These are phyloP conservation scores for Dryococelus australis DNA, from an alignment of 2,888 invertebrate genomes.

Conservation along the genomic window DNA sequence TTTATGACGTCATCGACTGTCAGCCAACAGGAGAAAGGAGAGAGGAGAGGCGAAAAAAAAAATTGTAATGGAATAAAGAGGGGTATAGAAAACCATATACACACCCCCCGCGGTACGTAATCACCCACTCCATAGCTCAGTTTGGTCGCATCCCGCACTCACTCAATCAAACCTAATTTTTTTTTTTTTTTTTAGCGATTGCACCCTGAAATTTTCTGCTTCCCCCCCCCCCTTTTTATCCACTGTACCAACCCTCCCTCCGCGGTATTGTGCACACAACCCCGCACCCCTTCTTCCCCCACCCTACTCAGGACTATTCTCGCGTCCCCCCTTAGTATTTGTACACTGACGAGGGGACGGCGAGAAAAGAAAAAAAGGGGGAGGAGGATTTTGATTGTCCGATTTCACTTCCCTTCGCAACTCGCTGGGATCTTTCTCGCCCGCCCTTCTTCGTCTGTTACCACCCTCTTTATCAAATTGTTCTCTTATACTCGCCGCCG, in stretches of 20 bases:
- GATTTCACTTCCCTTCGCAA: constrained; percentile 3
- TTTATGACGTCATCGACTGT: constrained; percentile 8
- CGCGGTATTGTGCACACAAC: not conserved
- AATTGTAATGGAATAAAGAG: constrained; percentile 16
- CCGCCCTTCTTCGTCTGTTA: not conserved
- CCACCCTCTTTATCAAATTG: constrained; percentile 16
- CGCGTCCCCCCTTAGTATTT: constrained; percentile 1
- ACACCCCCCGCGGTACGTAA: not conserved
- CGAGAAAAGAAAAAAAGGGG: not conserved
- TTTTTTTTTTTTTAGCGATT: constrained; percentile 4
- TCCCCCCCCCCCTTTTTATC: not conserved
- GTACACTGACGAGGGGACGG: not conserved
- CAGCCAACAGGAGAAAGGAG: not conserved
- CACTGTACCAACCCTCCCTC: not conserved
- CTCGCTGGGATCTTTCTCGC: not conserved
- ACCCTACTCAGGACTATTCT: not conserved
- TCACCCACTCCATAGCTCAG: constrained; percentile 1
- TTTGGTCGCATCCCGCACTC: constrained; percentile 11
- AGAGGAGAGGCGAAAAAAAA: not conserved
- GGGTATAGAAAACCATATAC: constrained; percentile 11
- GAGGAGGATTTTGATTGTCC: constrained; percentile 8
- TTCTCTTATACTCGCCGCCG: not conserved
- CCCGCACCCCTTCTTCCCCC: not conserved
- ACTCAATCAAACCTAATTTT: constrained; percentile 11
- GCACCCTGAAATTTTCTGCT: constrained; percentile 5